Conservation (phyloP, 2,888 invertebrate species). For the Eremobia ochroleuca region DNA sequence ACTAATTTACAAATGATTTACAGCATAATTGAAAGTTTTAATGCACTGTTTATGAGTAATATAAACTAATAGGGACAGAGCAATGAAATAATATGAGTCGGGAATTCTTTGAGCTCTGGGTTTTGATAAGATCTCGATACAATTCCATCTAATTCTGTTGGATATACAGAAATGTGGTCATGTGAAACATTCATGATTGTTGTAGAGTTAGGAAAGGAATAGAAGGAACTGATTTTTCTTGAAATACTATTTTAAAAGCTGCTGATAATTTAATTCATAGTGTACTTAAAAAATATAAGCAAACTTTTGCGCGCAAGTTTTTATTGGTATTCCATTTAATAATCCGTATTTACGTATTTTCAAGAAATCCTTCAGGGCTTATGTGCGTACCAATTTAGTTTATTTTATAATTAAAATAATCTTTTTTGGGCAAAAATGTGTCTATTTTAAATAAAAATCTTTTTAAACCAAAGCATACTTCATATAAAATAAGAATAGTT, state of each 20-base stretch:
- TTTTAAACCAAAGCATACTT: too few species aligned
- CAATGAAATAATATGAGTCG: conserved; percentile 70
- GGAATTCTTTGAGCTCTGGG: conserved; percentile 62
- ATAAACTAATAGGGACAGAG: conserved; percentile 71
- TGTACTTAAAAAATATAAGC: neutral
- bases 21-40: conserved; percentile 70
- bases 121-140: conserved; percentile 74
- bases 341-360: too few species aligned
- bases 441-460: too few species aligned
- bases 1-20: conserved; percentile 72
- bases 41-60: conserved; percentile 73
- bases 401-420: too few species aligned
- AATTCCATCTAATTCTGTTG: conserved; percentile 77
- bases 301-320: neutral
- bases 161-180: conserved; percentile 75
- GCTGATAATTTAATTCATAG: too few species aligned
- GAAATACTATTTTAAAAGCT: too few species aligned
- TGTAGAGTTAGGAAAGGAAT: conserved; percentile 51
- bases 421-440: too few species aligned
- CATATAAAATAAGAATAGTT: too few species aligned
- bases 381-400: too few species aligned
- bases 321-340: conserved; percentile 3
- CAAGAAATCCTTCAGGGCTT: too few species aligned
- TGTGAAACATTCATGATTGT: conserved; percentile 71
- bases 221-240: conserved; percentile 19